Percentiles rank a stretch among this genome's conserved stretches.
These are phyloP conservation scores for Drosophila subsilvestris DNA, from an alignment of 2,888 invertebrate species.

Conservation along the genomic window DNA sequence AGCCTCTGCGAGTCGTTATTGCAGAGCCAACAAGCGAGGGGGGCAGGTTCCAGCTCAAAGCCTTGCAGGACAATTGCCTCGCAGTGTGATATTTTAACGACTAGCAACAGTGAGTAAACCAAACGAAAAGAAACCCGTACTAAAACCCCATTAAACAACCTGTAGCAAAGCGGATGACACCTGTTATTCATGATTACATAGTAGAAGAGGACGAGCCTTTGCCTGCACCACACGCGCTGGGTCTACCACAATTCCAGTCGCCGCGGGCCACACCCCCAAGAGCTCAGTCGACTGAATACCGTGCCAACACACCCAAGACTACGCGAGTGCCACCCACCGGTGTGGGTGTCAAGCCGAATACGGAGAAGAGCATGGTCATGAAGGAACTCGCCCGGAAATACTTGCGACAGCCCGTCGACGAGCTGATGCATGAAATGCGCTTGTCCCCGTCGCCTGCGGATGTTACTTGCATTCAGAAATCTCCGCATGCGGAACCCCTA, in stretches of 20 bases:
- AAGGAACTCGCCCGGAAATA: slow-evolving; percentile 82
- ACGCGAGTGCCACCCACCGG: slow-evolving; percentile 16
- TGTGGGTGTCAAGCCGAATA: slow-evolving; percentile 58
- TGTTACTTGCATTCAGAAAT: slow-evolving; percentile 4
- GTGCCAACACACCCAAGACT: slow-evolving; percentile 63
- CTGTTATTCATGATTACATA: slow-evolving; percentile 61
- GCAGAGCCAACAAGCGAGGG: slow-evolving; percentile 4
- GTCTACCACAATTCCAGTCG: slow-evolving; percentile 54
- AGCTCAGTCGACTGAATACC: slow-evolving; percentile 79
- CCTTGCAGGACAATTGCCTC: slow-evolving; percentile 34
- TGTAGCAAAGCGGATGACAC: slow-evolving; percentile 49
- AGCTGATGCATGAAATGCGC: slow-evolving; percentile 74
- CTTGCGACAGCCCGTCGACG: slow-evolving; percentile 77
- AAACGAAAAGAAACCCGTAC: background rate
- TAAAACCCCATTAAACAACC: background rate
- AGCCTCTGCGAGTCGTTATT: slow-evolving; percentile 60
- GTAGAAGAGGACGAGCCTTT: slow-evolving; percentile 57
- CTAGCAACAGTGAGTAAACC: slow-evolving; percentile 35
- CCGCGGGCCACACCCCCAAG: slow-evolving; percentile 56
- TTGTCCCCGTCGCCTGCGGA: slow-evolving; percentile 31
- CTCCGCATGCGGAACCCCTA: slow-evolving; percentile 46
- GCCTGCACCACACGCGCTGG: slow-evolving; percentile 24
- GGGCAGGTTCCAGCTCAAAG: background rate
- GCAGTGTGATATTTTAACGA: slow-evolving; percentile 57
- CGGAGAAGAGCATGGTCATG: slow-evolving; percentile 82